A percentile compares a stretch with the other conserved stretches of the same genome.
phyloP scores from a whole-genome alignment of 2,888 invertebrate species.

The Hydriomena furcata region DNA sequence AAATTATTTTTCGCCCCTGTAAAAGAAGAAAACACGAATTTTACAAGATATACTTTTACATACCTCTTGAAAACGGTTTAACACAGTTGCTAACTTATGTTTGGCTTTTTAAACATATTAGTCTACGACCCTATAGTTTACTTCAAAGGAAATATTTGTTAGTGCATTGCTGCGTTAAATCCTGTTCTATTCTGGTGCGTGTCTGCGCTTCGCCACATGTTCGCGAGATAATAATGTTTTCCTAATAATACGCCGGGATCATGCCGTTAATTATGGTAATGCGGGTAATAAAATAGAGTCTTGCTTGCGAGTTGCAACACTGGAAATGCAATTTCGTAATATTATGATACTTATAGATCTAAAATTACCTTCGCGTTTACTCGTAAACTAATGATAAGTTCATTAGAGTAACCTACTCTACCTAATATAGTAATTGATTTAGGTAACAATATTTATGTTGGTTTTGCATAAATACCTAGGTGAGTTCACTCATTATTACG shows the following conservation, averaged over 20 bases:
- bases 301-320: constrained; percentile 23
- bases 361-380: too few species aligned
- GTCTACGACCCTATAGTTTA: neutral
- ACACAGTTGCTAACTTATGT: neutral
- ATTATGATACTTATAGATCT: too few species aligned
- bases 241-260: constrained; percentile 36
- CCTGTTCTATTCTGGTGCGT: constrained; percentile 47
- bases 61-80: neutral
- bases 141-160: constrained; percentile 25
- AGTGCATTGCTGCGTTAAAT: constrained; percentile 31
- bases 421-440: too few species aligned
- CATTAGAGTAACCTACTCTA: too few species aligned
- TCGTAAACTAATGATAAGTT: too few species aligned
- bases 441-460: too few species aligned
- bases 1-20: constrained; percentile 56
- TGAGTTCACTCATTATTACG: neutral
- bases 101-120: neutral
- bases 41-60: constrained; percentile 5
- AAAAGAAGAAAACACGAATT: constrained; percentile 42
- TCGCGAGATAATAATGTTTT: constrained; percentile 39
- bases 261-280: constrained; percentile 30
- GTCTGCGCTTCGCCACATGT: constrained; percentile 44
- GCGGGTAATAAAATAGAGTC: constrained; percentile 24
- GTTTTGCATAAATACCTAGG: too few species aligned
- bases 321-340: constrained; percentile 20